phyloP scores from a whole-genome alignment of 2,113 vertebrate species.

The Chitala chitala region DNA sequence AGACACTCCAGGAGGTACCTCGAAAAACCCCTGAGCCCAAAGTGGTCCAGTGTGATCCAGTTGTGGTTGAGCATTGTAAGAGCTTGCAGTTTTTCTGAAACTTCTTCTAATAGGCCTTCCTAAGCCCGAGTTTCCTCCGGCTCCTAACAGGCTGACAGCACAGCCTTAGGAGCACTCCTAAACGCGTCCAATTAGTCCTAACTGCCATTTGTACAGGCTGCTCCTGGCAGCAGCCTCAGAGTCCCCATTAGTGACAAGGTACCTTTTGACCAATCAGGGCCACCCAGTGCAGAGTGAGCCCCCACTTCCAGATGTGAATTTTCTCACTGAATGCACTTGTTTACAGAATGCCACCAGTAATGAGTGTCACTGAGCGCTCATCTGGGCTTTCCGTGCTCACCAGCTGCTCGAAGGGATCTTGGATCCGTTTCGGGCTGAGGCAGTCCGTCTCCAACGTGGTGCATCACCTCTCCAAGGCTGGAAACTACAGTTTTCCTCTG shows the following conservation, averaged over 20 bases:
- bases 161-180: background rate
- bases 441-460: background rate
- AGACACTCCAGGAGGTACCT: background rate
- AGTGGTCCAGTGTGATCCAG: slow-evolving; percentile 6
- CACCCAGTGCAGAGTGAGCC: background rate
- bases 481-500: background rate
- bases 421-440: background rate
- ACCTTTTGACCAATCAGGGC: background rate
- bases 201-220: background rate
- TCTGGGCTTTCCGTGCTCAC: background rate
- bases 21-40: background rate
- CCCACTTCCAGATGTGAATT: background rate
- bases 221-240: slow-evolving; percentile 5
- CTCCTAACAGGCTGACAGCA: slow-evolving; percentile 4
- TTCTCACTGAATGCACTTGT: background rate
- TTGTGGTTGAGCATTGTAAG: background rate
- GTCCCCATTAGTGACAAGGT: slow-evolving; percentile 21
- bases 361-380: background rate
- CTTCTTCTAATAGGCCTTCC: background rate
- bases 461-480: background rate
- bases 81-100: background rate
- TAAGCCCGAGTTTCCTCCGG: slow-evolving; percentile 11
- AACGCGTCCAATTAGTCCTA: slow-evolving; percentile 29
- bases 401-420: background rate
- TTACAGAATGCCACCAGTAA: background rate